Percentiles rank a stretch among this genome's conserved stretches.
Evolutionary conservation across 2,113 vertebrate species (phyloP).

Genomic region (Miniopterus natalensis): DNA sequence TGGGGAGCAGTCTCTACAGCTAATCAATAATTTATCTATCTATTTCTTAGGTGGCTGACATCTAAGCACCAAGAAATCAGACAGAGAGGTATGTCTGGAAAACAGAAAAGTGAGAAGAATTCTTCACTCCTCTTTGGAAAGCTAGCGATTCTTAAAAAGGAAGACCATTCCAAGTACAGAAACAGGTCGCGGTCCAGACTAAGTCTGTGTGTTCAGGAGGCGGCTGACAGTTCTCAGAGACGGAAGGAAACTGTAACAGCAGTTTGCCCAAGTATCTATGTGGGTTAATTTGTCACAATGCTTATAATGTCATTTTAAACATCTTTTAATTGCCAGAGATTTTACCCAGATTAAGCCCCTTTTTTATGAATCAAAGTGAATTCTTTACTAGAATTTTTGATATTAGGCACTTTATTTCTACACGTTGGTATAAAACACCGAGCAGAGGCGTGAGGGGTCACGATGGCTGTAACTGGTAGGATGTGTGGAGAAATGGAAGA

Average conservation of each 20-base stretch:
- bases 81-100: not conserved
- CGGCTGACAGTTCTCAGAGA: not conserved
- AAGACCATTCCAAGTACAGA: not conserved
- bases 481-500: accelerated
- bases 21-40: constrained; percentile 17
- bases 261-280: not conserved
- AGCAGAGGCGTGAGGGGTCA: not conserved
- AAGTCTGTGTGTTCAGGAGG: accelerated
- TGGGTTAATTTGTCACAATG: not conserved
- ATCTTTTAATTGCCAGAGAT: not conserved
- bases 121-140: not conserved
- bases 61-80: constrained; percentile 18
- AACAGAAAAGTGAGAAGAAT: constrained; percentile 24
- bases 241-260: not conserved
- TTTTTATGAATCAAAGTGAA: not conserved
- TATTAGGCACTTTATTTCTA: not conserved
- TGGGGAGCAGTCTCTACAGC: not conserved
- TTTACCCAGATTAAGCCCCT: not conserved
- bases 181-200: not conserved
- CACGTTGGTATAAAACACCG: not conserved
- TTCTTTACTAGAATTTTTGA: not conserved
- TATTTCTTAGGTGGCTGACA: constrained; percentile 62
- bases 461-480: not conserved
- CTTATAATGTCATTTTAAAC: not conserved
- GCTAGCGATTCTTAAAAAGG: not conserved